Percentiles rank a stretch among this genome's conserved stretches.
phyloP scores from a whole-genome alignment of 1,140 invertebrate species.

The Pachypsylla venusta region DNA sequence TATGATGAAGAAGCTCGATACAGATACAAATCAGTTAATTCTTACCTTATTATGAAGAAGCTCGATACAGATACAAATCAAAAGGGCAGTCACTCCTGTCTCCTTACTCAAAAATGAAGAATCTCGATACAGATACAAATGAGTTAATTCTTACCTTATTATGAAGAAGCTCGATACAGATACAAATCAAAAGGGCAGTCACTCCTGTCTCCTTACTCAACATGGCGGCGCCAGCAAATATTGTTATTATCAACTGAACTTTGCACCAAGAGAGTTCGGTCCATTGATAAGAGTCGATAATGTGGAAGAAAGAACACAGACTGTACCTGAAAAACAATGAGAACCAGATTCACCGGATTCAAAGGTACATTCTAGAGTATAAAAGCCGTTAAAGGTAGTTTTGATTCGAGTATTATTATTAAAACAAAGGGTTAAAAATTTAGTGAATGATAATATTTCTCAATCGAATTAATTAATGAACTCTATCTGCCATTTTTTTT shows the following conservation, averaged over 20 bases:
- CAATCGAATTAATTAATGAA: too few species aligned
- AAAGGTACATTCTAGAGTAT: too few species aligned
- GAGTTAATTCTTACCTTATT: slow-evolving; percentile 7
- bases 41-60: slow-evolving; percentile 3
- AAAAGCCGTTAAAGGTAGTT: too few species aligned
- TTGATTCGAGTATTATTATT: too few species aligned
- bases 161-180: background rate
- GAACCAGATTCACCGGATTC: too few species aligned
- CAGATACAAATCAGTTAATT: too few species aligned
- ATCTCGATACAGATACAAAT: too few species aligned
- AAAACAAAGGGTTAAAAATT: too few species aligned
- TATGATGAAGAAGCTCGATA: too few species aligned
- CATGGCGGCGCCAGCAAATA: slow-evolving; percentile 48
- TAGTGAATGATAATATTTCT: too few species aligned
- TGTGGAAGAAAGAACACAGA: background rate
- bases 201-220: slow-evolving; percentile 88
- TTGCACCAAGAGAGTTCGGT: background rate
- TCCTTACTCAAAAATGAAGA: too few species aligned
- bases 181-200: slow-evolving; percentile 69
- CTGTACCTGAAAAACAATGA: background rate
- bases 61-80: slow-evolving; percentile 42
- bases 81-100: slow-evolving; percentile 80
- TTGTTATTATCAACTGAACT: background rate
- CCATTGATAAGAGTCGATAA: background rate
- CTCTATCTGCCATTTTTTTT: too few species aligned